Base-by-base conservation (phyloP, 2,113 vertebrate species). In the Elephas maximus region DNA sequence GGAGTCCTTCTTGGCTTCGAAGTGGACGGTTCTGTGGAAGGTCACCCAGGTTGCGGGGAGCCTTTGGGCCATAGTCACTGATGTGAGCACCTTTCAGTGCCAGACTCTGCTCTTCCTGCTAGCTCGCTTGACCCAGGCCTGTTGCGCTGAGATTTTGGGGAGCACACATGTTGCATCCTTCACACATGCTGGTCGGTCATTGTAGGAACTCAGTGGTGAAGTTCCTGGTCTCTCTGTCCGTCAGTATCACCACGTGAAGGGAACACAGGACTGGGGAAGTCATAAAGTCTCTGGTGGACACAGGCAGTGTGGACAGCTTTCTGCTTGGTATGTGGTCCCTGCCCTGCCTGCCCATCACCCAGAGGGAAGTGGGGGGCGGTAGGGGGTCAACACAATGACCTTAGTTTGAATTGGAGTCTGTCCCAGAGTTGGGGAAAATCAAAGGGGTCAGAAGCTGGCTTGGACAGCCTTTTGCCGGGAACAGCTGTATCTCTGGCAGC, bases 371-470 rank as follows among this genome's bases (percentile, higher is more conserved):
- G 0, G 0, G 5, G 23, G 4, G 8, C 5, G 28, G 0, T 14
- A 6, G 21, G 5, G 30, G 30, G 28, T 37, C 17, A 0, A 1
- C 37, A 26, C 21, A 0, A 5, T 0, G 62, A 28, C 51, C n/a
- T 45, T 8, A 2, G 18, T n/a, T 26, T 30, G 65, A 28, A 15
- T 24, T 9, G 4, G 67, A 8, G 51, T 6, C 2, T n/a, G 0
- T 78, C 24, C 26, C 17, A 15, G 60, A 45, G n/a, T n/a, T 17
- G 60, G 30, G 92, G 1, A 33, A 74, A 69, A n/a, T 45, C 15
- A 91, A 26, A 65, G 86, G 94, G 97, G 93, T 97, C 73, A 92
- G 96, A 85, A 94, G 92, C 30, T 30, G 45, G 24, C 0, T 1
- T 80, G 69, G 28, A 3, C 69, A 30, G 92, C 24, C 41, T 44